Evolutionary conservation across 2,113 vertebrate species (phyloP).

Genomic region (Cnemophilus loriae): DNA sequence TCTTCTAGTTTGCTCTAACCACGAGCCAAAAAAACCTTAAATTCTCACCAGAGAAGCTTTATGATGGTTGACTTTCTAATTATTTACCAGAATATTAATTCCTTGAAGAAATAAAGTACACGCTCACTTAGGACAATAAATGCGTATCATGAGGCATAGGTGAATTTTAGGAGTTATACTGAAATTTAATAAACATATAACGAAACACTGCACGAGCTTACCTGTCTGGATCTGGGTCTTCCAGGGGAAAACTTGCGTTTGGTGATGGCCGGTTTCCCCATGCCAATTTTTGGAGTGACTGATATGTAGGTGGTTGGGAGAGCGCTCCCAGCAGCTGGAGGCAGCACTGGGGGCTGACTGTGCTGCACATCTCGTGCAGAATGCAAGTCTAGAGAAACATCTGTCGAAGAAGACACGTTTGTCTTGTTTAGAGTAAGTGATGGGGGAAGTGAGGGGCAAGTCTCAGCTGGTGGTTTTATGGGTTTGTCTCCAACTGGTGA

Average conservation of each 20-base stretch:
- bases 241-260: conserved; percentile 98
- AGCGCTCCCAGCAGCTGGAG: conserved; percentile 66
- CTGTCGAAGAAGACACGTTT: conserved; percentile 72
- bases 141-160: rapidly evolving
- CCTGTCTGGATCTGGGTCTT: conserved; percentile 89
- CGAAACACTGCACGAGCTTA: conserved; percentile 47
- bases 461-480: conserved; percentile 62
- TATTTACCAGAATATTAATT: background rate
- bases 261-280: conserved; percentile 97
- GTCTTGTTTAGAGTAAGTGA: conserved; percentile 72
- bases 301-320: conserved; percentile 79
- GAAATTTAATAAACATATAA: background rate
- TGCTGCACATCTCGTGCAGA: conserved; percentile 72
- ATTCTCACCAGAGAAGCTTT: background rate
- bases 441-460: conserved; percentile 37
- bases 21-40: background rate
- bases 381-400: conserved; percentile 76
- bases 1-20: background rate
- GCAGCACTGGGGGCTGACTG: conserved; percentile 59
- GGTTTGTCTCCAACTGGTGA: conserved; percentile 69
- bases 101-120: background rate
- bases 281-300: conserved; percentile 93
- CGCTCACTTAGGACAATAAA: background rate
- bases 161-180: no score
- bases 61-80: background rate